Base-by-base conservation (phyloP, 2,797 vertebrate species). In the Takifugu ocellatus region DNA sequence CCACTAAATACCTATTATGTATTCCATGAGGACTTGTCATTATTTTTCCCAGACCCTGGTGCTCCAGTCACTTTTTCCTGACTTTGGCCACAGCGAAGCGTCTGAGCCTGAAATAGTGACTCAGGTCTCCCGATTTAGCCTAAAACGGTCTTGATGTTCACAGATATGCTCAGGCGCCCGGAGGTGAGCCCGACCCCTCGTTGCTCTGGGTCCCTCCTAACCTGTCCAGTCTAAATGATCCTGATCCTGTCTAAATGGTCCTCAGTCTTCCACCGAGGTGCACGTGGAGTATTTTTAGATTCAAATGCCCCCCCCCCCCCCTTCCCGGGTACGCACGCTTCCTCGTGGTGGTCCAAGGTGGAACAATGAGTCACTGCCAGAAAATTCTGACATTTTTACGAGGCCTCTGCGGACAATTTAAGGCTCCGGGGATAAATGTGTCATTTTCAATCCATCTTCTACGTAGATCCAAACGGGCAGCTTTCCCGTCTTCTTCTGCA, bases 281-380 rank as follows among this genome's bases (percentile, higher is more conserved):
- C 16, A 6, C 16, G 3, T 3, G 43, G 44, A 8, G 10, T 78
- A 71, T 83, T 79, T 81, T 77, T 77, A 82, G 69, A 81, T 68
- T 57, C 24, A 77, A 73, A 76, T 66, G 63, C 17, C 21, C 21
- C 21, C 21, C 21, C 21, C 0, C 31, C 31, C 60, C 65, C 52
- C 36, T 14, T 62, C 25, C 17, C 21, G 8, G 31, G 31, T 33
- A 7, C 27, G 33, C 33, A 26, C 29, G 36, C 7, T 15, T 58
- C 50, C 24, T 33, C 42, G 45, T 27, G n/a, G 45, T 33, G 36
- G 14, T 55, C n/a, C 49, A 47, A 27, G 56, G 55, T 54, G 31
- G 2, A 55, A 48, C 7, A 33, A 3, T 52, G 49, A 63, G 43
- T 36, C 27, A 14, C 10, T 51, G 44, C 25, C 17, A 24, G 9